Conservation (phyloP, 2,113 vertebrate genomes). For the Tetrao urogallus region DNA sequence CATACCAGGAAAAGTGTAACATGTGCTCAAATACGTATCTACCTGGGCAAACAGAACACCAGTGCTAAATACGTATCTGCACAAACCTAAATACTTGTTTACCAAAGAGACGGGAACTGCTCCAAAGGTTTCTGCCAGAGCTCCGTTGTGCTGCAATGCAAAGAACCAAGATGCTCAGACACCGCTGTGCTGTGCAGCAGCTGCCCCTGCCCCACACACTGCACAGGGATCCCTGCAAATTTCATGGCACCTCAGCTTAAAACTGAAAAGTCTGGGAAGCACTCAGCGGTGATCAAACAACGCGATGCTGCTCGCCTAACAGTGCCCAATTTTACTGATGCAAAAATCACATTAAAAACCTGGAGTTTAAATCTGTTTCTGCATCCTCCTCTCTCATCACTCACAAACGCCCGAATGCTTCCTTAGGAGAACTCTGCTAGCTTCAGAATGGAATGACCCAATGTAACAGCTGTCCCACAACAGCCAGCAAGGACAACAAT, state of each 20-base stretch:
- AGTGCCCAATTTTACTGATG: neutral
- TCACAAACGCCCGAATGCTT: neutral
- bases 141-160: conserved; percentile 78
- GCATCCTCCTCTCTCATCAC: neutral
- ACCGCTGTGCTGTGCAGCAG: neutral
- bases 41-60: conserved; percentile 48
- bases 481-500: neutral
- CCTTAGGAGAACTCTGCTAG: neutral
- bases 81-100: conserved; percentile 76
- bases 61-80: conserved; percentile 55
- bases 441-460: neutral
- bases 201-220: too few species aligned
- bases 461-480: neutral
- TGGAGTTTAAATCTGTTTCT: neutral
- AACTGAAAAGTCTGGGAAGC: neutral
- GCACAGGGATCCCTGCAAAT: too few species aligned
- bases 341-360: rapidly evolving
- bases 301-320: neutral
- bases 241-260: rapidly evolving
- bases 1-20: neutral
- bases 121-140: conserved; percentile 76
- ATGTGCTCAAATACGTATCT: conserved; percentile 51
- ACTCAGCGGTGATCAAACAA: neutral
- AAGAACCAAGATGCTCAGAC: conserved; percentile 75
- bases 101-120: conserved; percentile 79